Base-by-base conservation (phyloP, 2,888 invertebrate genomes). In the Lysandra bellargus region DNA sequence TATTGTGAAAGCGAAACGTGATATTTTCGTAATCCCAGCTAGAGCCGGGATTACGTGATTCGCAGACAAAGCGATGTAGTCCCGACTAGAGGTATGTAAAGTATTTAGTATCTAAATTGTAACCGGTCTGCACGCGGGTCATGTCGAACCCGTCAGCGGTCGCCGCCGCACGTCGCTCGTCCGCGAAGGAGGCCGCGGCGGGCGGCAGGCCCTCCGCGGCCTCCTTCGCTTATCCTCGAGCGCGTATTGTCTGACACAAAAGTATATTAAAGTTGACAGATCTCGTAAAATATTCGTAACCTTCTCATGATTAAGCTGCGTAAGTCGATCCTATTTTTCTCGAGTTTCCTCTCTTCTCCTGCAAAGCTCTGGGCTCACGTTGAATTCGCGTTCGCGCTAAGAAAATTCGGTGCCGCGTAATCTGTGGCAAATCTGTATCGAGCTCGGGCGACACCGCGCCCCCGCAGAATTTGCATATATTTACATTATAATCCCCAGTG, bases 401-500 rank as follows among this genome's bases (percentile, higher is more conserved):
- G 69, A 69, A 69, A 69, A 69, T 37, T 69, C 69, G 33, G 33
- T 30, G 33, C 14, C 5, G 86, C 84, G 85, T 86, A 87, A 88
- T 87, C 44, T 88, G 86, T 85, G 82, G 86, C 85, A 84, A 82
- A 74, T 81, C 80, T 80, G 78, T 78, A 80, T 85, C 86, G 85
- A 86, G 69, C 85, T 84, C 85, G 83, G 83, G 84, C 84, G 83
- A 82, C 83, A 82, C 82, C 81, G 82, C 84, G 80, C 86, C 87
- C 87, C 86, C 86, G 83, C 80, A 81, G 77, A 84, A 90, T 92
- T 92, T 87, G 89, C 92, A 93, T 92, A 91, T 85, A 91, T 92
- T 93, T 90, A 91, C 92, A 91, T 92, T 86, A 89, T 91, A 91
- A 91, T 91, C 90, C 88, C 83, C 85, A 88, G 86, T 87, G 88